Percentiles rank a stretch among this genome's conserved stretches.
phyloP scores from a whole-genome alignment of 2,113 vertebrate species.

The Ploceus nigricollis region DNA sequence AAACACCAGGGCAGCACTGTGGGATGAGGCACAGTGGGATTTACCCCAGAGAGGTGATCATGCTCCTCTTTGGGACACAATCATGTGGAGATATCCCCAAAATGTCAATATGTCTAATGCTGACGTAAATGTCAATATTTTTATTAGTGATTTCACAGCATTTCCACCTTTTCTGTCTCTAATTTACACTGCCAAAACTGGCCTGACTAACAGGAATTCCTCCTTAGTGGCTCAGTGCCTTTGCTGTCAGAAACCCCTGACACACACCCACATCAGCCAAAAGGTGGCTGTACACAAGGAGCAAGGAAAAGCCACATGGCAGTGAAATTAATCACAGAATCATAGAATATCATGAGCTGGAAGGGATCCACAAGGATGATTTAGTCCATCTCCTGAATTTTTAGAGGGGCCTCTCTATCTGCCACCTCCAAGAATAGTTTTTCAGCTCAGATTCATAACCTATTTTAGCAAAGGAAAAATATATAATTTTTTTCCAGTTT shows the following conservation, averaged over 20 bases:
- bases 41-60: fast-evolving
- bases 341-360: background rate
- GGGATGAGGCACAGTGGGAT: background rate
- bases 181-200: background rate
- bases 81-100: background rate
- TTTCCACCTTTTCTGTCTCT: background rate
- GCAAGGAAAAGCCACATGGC: background rate
- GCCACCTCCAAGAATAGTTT: background rate
- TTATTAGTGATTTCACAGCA: background rate
- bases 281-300: background rate
- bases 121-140: background rate
- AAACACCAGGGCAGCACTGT: background rate
- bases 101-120: too few species aligned
- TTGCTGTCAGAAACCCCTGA: background rate
- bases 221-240: background rate
- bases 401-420: background rate
- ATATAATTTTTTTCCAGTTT: background rate
- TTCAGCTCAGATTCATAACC: background rate
- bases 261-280: background rate
- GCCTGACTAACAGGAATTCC: background rate
- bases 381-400: background rate
- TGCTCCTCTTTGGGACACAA: background rate
- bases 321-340: background rate
- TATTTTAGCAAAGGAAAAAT: background rate
- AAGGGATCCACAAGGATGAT: background rate